Evolutionary conservation across 2,888 invertebrate species (phyloP).

Genomic region (Acheta domesticus): DNA sequence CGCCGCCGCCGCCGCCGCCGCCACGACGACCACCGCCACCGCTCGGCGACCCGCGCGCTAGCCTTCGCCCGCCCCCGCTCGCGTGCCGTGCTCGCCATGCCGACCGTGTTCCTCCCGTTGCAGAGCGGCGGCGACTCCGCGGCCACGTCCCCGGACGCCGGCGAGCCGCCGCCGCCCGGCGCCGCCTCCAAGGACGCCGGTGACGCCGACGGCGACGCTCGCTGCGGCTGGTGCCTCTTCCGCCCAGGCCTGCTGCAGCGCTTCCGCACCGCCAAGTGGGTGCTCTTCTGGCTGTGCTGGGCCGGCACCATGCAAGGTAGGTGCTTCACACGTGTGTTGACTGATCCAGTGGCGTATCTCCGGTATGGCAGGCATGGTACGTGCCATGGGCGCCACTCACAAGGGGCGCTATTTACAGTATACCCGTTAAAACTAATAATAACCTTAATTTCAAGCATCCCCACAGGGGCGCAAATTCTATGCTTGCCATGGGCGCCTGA

Average conservation of each 20-base stretch:
- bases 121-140: slow-evolving; percentile 24
- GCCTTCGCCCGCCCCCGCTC: not conserved
- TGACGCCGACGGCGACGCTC: slow-evolving; percentile 40
- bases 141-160: slow-evolving; percentile 23
- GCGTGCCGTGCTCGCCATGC: slow-evolving; percentile 18
- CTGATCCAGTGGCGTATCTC: not conserved
- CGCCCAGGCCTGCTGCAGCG: slow-evolving; percentile 63
- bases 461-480: too few relatives aligned
- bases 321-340: slow-evolving; percentile 32
- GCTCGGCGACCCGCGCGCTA: not conserved
- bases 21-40: slow-evolving; percentile 24
- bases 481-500: too few relatives aligned
- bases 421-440: too few relatives aligned
- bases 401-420: too few relatives aligned
- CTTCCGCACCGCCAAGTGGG: slow-evolving; percentile 72
- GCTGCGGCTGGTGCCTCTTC: slow-evolving; percentile 66
- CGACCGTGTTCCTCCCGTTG: slow-evolving; percentile 31
- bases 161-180: not conserved
- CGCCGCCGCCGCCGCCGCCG: not conserved
- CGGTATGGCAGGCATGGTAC: too few relatives aligned
- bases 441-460: too few relatives aligned
- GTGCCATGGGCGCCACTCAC: too few relatives aligned
- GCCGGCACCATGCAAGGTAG: slow-evolving; percentile 74
- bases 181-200: slow-evolving; percentile 3
- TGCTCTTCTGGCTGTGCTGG: slow-evolving; percentile 77